These are phyloP conservation scores for Drosophila mauritiana DNA, from an alignment of 1,140 invertebrate species.

Conservation along the genomic window DNA sequence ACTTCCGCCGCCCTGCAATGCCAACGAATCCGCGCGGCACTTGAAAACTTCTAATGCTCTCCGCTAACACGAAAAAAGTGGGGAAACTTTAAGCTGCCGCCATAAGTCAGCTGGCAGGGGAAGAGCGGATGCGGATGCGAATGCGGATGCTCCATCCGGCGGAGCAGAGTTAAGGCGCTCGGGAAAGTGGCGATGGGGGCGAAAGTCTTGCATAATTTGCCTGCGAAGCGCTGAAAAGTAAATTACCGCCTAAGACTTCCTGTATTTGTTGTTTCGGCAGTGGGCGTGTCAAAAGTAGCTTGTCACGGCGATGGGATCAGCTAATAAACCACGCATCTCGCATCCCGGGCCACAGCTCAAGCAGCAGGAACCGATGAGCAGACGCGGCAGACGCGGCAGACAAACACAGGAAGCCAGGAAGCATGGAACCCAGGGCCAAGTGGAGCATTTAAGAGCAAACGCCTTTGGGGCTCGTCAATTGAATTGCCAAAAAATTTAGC, in stretches of 20 bases:
- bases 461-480: constrained; percentile 73
- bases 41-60: constrained; percentile 56
- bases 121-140: constrained; percentile 14
- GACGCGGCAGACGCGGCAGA: not conserved
- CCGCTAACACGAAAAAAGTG: constrained; percentile 24
- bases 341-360: constrained; percentile 33
- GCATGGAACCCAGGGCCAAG: constrained; percentile 70
- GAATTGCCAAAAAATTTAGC: constrained; percentile 83
- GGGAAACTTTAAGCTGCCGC: constrained; percentile 61
- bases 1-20: constrained; percentile 2
- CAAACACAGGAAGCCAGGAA: constrained; percentile 55
- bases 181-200: not conserved
- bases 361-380: not conserved
- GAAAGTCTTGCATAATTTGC: constrained; percentile 79
- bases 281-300: constrained; percentile 76
- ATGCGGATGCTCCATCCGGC: constrained; percentile 6
- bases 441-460: constrained; percentile 80
- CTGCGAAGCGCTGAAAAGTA: constrained; percentile 74
- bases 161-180: not conserved
- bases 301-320: constrained; percentile 78
- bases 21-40: constrained; percentile 29
- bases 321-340: constrained; percentile 77
- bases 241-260: constrained; percentile 81
- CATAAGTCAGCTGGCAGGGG: constrained; percentile 47
- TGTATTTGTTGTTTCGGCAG: constrained; percentile 50